Evolutionary conservation across 2,113 vertebrate genomes (phyloP).

Genomic region (Natator depressus): DNA sequence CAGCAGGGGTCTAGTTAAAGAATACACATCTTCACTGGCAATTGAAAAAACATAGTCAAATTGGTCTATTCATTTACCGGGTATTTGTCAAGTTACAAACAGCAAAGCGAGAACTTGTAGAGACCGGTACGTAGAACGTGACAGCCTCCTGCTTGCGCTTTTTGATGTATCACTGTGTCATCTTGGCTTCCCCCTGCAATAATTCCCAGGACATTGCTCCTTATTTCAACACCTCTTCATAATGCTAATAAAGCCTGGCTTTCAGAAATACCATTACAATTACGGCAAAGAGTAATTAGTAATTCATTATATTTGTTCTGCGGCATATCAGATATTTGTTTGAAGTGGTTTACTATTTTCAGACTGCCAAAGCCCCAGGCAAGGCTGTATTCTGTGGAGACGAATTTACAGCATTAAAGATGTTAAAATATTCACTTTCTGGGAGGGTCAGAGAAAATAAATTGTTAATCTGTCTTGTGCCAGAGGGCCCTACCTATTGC

Average conservation of each 20-base stretch:
- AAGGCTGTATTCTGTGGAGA: slow-evolving; percentile 17
- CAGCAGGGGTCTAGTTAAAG: background rate
- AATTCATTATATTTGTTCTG: slow-evolving; percentile 42
- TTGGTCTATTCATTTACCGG: background rate
- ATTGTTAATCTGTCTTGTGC: slow-evolving; percentile 9
- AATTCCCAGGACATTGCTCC: background rate
- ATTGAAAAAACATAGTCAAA: slow-evolving; percentile 1
- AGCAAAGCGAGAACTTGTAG: background rate
- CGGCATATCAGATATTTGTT: slow-evolving; percentile 30
- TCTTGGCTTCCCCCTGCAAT: background rate
- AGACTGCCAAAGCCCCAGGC: background rate
- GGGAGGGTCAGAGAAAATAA: slow-evolving; percentile 4
- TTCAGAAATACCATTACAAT: slow-evolving; percentile 14
- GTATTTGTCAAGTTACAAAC: background rate
- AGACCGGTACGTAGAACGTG: background rate
- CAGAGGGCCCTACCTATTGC: background rate
- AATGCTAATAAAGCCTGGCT: slow-evolving; percentile 1
- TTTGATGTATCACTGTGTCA: background rate
- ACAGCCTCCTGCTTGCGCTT: background rate
- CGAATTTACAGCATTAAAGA: background rate
- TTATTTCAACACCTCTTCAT: slow-evolving; percentile 21
- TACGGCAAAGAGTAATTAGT: slow-evolving; percentile 25
- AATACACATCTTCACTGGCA: background rate
- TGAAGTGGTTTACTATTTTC: slow-evolving; percentile 32
- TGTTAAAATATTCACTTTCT: slow-evolving; percentile 22